Evolutionary conservation across 2,797 vertebrate genomes (phyloP).

Genomic region (Chaetophractus vellerosus): DNA sequence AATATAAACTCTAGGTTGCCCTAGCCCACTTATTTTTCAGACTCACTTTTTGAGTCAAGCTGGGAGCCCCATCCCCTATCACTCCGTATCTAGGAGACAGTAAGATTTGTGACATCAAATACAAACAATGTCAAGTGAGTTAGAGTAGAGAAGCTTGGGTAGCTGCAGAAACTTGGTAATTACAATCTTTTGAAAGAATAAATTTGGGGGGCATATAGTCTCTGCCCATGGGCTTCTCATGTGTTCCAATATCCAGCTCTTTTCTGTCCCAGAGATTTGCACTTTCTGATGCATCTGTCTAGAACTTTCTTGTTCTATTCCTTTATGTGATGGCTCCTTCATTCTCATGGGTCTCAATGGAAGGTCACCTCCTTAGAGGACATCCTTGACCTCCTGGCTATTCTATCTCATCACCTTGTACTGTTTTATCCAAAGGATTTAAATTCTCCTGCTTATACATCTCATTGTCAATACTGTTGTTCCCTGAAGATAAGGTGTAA

Average conservation of each 20-base stretch:
- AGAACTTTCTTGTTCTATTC: rapidly evolving
- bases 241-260: neutral
- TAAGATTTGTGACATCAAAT: neutral
- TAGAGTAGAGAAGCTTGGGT: neutral
- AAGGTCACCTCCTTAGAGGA: neutral
- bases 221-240: neutral
- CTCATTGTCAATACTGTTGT: neutral
- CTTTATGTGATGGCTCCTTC: neutral
- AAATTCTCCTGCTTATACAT: neutral
- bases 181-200: neutral
- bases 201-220: neutral
- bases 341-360: neutral
- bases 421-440: neutral
- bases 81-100: neutral
- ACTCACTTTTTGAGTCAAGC: neutral
- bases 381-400: neutral
- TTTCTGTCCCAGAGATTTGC: neutral
- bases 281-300: neutral
- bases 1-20: neutral
- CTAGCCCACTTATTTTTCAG: neutral
- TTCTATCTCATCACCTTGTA: neutral
- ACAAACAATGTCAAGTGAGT: neutral
- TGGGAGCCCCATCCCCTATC: neutral
- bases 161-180: neutral
- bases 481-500: neutral